These are phyloP conservation scores for Ormyrus nitidulus DNA, from an alignment of 2,888 invertebrate genomes.

Conservation along the genomic window DNA sequence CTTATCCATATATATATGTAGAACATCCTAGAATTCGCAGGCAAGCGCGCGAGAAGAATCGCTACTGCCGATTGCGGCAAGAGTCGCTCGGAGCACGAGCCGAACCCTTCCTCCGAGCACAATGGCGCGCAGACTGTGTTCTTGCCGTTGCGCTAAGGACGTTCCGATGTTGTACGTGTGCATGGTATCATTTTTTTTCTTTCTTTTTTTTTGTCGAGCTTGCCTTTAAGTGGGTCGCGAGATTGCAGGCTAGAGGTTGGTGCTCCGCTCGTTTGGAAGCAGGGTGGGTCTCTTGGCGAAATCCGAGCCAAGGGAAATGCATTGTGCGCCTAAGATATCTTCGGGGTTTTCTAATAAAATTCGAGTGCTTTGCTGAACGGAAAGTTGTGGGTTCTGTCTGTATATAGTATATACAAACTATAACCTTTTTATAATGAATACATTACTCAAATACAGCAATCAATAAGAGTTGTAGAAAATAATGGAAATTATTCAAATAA, in stretches of 20 bases:
- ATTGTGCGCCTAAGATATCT: no score
- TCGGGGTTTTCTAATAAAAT: no score
- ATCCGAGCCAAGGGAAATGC: no score
- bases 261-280: no score
- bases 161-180: slow-evolving; percentile 31
- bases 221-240: slow-evolving; percentile 13
- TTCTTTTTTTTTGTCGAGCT: background rate
- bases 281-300: no score
- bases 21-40: slow-evolving; percentile 46
- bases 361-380: background rate
- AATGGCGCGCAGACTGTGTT: background rate
- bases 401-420: background rate
- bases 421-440: no score
- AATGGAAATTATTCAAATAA: no score
- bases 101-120: slow-evolving; percentile 32
- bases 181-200: slow-evolving; percentile 24
- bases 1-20: background rate
- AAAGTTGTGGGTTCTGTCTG: background rate
- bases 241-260: slow-evolving; percentile 2
- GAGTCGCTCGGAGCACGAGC: slow-evolving; percentile 15
- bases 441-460: no score
- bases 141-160: slow-evolving; percentile 43
- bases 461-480: no score
- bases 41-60: slow-evolving; percentile 37
- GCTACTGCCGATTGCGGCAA: slow-evolving; percentile 31